Conservation (phyloP, 2,113 vertebrate species). For the Budorcas taxicolor region DNA sequence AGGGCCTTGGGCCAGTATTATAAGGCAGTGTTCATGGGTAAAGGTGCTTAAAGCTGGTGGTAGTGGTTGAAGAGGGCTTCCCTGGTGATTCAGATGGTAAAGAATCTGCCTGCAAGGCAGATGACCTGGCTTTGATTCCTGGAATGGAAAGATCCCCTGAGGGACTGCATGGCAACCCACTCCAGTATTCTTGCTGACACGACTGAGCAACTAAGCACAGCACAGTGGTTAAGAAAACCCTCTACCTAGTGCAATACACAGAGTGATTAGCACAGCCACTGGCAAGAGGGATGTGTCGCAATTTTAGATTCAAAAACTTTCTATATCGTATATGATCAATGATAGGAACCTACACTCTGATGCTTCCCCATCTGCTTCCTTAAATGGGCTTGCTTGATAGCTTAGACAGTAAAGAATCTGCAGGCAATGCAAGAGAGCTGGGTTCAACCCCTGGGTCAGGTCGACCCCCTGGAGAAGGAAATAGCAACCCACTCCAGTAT, state of each 20-base stretch:
- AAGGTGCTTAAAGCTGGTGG: background rate
- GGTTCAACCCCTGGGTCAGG: background rate
- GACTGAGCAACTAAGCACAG: background rate
- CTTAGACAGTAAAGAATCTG: background rate
- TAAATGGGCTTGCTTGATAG: background rate
- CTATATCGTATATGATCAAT: fast-evolving
- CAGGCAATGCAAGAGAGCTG: background rate
- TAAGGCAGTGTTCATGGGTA: no score
- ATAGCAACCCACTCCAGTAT: background rate
- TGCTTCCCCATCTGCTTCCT: background rate
- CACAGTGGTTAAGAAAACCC: background rate
- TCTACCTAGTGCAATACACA: background rate
- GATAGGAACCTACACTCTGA: background rate
- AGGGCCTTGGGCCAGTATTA: background rate
- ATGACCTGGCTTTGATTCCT: background rate
- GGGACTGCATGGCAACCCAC: background rate
- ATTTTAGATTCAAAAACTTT: background rate
- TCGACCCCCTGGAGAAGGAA: background rate
- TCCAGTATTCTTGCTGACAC: background rate
- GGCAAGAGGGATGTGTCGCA: fast-evolving
- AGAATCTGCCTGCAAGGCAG: background rate
- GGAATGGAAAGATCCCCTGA: background rate
- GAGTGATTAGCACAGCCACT: background rate
- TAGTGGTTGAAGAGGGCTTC: background rate
- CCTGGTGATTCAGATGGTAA: background rate